Evolutionary conservation across 35 echinoderm and acorn worm species (phyloP), one percentile per base, ranked within the genome.

Genomic region (Strongylocentrotus purpuratus): DNA sequence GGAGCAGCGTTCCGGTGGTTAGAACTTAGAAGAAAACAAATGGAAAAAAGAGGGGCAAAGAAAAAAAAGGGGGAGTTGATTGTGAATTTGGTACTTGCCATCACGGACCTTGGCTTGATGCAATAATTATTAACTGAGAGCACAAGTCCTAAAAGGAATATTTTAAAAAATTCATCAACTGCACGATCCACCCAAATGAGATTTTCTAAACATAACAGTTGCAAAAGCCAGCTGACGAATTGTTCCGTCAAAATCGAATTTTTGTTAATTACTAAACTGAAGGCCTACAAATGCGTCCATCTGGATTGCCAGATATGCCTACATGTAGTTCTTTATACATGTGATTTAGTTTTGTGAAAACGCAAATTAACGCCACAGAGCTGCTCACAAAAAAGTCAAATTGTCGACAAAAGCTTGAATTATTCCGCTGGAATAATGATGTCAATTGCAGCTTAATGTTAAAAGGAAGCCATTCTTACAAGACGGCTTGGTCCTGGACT

Each of bases 381-480:
- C 65, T 78, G 65, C 7, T 7, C 65, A 78, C 65, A n/a, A 78
- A 78, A 22, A 78, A 2, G 65, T 78, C 65, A 78, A 78, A 78
- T 78, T 78, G 22, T 78, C 65, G 65, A 78, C 65, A 78, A 78
- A 28, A n/a, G 65, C 22, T 78, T 78, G 0, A 78, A 78, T 78
- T 78, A 78, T 78, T n/a, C 28, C 7, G 65, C 65, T 78, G 7
- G 65, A 78, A 78, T 78, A 78, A 78, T 71, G 61, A 20, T 78
- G 65, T 28, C 65, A 78, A 78, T 78, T 78, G 65, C 65, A 78
- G 65, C 65, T 78, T 78, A 78, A 78, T 78, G 65, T 78, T 78
- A 78, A 78, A 78, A 78, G 65, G 65, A 78, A n/a, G 65, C 65
- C 65, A 78, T 78, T 78, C 65, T 78, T 78, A 78, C 65, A 78